Base-by-base conservation (phyloP, 1,140 invertebrate species). In the Heliconius nattereri region DNA sequence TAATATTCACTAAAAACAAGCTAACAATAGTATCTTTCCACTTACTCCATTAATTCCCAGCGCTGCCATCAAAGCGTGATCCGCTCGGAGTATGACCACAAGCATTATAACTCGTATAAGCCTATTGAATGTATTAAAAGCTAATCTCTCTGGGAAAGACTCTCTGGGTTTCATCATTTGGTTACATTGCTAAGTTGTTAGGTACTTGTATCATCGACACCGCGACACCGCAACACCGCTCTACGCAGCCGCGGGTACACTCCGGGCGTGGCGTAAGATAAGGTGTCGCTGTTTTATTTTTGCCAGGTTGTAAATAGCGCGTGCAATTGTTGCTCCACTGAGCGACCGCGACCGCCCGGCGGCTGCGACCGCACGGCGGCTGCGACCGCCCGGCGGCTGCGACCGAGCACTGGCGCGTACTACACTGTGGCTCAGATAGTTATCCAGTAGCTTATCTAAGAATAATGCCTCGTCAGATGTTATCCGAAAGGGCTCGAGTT, bases 291-390 rank as follows among this genome's bases (percentile, higher is more conserved):
- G 79, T 82, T 82, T 79, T 86, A 85, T 85, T 85, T 86, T 83
- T 85, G 84, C 81, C 81, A 20, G 20, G 81, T 79, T 57, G 81
- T 81, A 85, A 86, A 86, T 86, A 86, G 85, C 83, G 78, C 82
- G 78, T 79, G 60, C 60, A 66, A 72, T 79, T 78, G 78, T 49
- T 82, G 81, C 75, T 81, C 80, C 83, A 81, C 79, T 83, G 81
- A 83, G 80, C 78, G 81, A 82, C 79, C 32, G 32, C 32, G 32
- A 32, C 32, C 32, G 32, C 32, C 32, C 32, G 32, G 32, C 32
- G 32, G 0, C 32, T n/a, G n/a, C n/a, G n/a, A n/a, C n/a, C n/a
- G n/a, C n/a, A n/a, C 29, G 29, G 29, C 2, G 29, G 2, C 29
- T 6, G 32, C 32, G 32, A 35, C 6, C 32, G 29, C n/a, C 32